Evolutionary conservation across 2,888 invertebrate genomes (phyloP).

Genomic region (Drosophila planitibia): DNA sequence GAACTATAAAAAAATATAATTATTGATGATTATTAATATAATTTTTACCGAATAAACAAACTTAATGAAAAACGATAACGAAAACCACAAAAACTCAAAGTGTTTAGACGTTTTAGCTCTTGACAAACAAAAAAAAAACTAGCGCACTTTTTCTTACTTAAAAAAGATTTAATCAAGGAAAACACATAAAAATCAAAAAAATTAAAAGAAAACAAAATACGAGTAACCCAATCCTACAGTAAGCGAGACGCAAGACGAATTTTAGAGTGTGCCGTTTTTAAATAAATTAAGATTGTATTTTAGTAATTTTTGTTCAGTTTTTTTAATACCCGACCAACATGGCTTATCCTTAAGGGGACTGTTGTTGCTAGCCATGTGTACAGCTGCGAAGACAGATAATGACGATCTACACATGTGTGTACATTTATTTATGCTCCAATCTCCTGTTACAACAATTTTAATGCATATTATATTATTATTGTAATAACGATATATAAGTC

Average conservation of each 20-base stretch:
- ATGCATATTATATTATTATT: conserved; percentile 63
- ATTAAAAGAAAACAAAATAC: conserved; percentile 12
- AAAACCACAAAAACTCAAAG: conserved; percentile 16
- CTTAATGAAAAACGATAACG: conserved; percentile 10
- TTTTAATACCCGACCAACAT: conserved; percentile 11
- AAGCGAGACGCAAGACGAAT: conserved; percentile 50
- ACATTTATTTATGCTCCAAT: conserved; percentile 23
- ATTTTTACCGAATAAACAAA: conserved; percentile 49
- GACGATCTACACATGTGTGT: conserved; percentile 3
- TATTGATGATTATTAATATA: conserved; percentile 35
- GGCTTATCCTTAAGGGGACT: conserved; percentile 1
- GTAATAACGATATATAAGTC: conserved; percentile 73
- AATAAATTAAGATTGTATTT: conserved; percentile 55
- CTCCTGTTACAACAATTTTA: conserved; percentile 46
- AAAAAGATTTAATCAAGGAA: conserved; percentile 58
- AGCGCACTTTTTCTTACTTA: conserved; percentile 68
- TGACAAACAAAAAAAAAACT: conserved; percentile 29
- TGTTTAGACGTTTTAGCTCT: conserved; percentile 66
- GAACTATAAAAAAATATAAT: conserved; percentile 21
- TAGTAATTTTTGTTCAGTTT: conserved; percentile 21
- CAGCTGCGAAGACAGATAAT: conserved; percentile 2
- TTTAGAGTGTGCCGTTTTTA: conserved; percentile 60
- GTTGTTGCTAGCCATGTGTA: conserved; percentile 8
- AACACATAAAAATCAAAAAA: conserved; percentile 14
- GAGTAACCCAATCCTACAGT: conserved; percentile 29